Evolutionary conservation across 2,797 vertebrate genomes (phyloP).

Genomic region (Menidia menidia): DNA sequence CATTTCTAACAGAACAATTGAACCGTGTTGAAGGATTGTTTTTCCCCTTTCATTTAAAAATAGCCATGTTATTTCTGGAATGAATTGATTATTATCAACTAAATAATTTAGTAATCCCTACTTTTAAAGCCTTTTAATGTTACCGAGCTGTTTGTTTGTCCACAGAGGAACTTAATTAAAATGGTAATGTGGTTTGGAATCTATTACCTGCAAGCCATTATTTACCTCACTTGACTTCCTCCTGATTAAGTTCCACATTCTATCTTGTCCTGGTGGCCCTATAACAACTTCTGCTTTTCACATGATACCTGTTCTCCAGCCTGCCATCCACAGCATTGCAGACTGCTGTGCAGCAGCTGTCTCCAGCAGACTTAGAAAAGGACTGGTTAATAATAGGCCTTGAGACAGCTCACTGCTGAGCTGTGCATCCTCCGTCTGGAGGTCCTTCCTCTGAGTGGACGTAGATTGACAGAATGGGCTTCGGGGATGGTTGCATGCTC

Average conservation of each 20-base stretch:
- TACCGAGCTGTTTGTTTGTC: background rate
- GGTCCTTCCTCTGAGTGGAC: conserved; percentile 60
- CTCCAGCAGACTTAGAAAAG: conserved; percentile 50
- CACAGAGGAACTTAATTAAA: conserved; percentile 1
- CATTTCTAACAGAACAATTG: conserved; percentile 1
- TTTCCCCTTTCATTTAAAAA: too few relatives aligned
- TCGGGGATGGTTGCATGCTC: conserved; percentile 63
- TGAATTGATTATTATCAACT: too few relatives aligned
- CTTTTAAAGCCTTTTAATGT: background rate
- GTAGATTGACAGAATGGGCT: conserved; percentile 68
- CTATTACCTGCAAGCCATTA: conserved; percentile 15
- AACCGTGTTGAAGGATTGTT: too few relatives aligned
- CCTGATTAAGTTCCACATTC: conserved; percentile 40
- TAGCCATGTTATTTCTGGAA: background rate
- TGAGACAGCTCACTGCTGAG: conserved; percentile 69
- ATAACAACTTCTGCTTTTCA: conserved; percentile 52
- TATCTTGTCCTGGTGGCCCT: conserved; percentile 49
- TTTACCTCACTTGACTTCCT: conserved; percentile 32
- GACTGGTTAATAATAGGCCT: conserved; percentile 77
- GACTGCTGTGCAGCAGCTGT: conserved; percentile 36
- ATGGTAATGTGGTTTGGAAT: conserved; percentile 20
- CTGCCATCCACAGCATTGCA: conserved; percentile 46
- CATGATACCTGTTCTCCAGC: conserved; percentile 52
- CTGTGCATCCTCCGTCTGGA: conserved; percentile 63
- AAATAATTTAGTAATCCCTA: too few relatives aligned